Percentiles rank a stretch among this genome's conserved stretches.
Evolutionary conservation across 2,113 vertebrate species (phyloP).

Genomic region (Chaetura pelagica): DNA sequence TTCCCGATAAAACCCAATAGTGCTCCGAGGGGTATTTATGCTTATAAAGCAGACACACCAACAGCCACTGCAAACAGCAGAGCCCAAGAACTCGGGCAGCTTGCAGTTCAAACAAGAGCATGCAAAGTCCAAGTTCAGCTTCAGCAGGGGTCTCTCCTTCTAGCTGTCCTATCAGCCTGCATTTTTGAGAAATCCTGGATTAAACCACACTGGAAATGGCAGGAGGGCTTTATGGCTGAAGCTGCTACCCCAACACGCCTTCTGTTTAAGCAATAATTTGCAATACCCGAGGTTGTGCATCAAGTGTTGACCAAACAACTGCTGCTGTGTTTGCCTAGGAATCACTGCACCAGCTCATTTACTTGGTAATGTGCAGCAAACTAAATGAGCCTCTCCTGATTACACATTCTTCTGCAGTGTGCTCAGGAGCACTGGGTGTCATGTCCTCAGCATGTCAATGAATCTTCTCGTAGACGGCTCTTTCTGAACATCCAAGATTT

Average conservation of each 20-base stretch:
- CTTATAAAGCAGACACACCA: neutral
- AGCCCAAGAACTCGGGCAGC: neutral
- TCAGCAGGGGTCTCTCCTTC: neutral
- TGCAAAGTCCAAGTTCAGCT: neutral
- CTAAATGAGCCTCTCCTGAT: neutral
- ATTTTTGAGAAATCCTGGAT: neutral
- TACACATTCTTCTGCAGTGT: neutral
- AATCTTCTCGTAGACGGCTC: neutral
- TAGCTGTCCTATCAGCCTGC: neutral
- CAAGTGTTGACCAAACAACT: neutral
- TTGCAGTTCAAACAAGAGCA: fast-evolving
- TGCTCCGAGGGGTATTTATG: neutral
- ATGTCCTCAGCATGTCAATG: neutral
- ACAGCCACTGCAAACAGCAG: neutral
- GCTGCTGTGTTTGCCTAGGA: neutral
- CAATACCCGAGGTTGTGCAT: neutral
- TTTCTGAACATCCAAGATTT: neutral
- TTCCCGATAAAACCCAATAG: neutral
- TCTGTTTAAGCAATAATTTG: neutral
- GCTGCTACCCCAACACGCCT: neutral
- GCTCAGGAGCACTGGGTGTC: neutral
- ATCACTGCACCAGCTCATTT: neutral
- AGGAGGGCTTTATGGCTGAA: neutral
- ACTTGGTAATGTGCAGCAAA: neutral
- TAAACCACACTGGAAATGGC: neutral